Evolutionary conservation across 2,797 vertebrate genomes (phyloP), one percentile per base, ranked within the genome.

Genomic region (Ptychadena robeensis): DNA sequence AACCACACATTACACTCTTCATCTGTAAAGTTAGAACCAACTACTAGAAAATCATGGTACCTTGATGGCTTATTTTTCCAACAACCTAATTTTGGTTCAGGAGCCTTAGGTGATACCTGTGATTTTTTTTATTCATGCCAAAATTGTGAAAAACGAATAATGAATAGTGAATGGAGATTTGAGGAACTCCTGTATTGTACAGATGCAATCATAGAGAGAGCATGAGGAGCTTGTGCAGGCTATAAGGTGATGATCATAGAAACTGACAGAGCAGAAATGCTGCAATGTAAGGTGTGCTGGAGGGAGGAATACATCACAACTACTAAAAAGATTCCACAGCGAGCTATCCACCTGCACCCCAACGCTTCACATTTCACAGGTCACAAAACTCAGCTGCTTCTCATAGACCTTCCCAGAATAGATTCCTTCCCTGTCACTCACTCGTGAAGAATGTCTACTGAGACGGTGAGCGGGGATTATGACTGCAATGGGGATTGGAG

Each of bases 251-350:
- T 70, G n/a, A 28, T 82, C 81, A 82, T 82, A 59, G 64, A 71
- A 82, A 48, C 66, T 77, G 81, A 82, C 81, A 82, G 81, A 64
- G 73, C 81, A 71, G 81, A 82, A 76, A 77, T 82, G n/a, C 67
- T 64, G 34, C 25, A 64, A 53, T 64, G 40, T 71, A 65, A 82
- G 66, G 74, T 77, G 81, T 28, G 81, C 81, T 82, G 40, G 73
- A 82, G 73, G 81, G 81, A 63, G 31, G 25, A 69, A 35, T 63
- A 69, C 35, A 76, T 38, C 27, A 76, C 32, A 71, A 44, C 69
- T 28, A 70, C 32, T 25, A 34, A 9, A 27, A 30, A 67, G 32
- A 48, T 48, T 64, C 67, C 67, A 82, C 53, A 30, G 65, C 66
- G 53, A 64, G 70, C 48, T 57, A n/a, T 48, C 66, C 12, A 53